A percentile compares a stretch with the other conserved stretches of the same genome.
Evolutionary conservation across 2,888 invertebrate genomes (phyloP).

Genomic region (Platerodrilus igneus): DNA sequence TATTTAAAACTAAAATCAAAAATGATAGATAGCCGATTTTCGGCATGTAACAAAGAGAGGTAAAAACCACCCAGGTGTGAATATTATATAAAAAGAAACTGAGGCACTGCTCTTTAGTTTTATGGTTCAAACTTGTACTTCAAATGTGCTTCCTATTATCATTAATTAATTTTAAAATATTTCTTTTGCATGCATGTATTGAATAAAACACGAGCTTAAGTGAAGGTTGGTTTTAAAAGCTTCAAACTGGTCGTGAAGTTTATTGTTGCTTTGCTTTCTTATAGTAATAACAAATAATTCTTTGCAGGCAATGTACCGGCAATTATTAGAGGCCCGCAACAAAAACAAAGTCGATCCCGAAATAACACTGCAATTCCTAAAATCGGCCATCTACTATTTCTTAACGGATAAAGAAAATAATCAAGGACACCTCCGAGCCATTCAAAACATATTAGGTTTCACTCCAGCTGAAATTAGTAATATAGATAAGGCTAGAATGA

Average conservation of each 20-base stretch:
- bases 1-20: no score
- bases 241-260: no score
- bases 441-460: constrained; percentile 87
- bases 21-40: no score
- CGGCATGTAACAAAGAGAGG: background rate
- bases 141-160: no score
- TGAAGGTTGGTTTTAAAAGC: no score
- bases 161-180: no score
- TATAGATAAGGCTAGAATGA: constrained; percentile 64
- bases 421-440: constrained; percentile 82
- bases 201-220: no score
- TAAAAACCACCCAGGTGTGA: background rate
- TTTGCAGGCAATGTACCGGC: constrained; percentile 78
- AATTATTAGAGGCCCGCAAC: constrained; percentile 72
- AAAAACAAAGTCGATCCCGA: constrained; percentile 80
- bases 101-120: no score
- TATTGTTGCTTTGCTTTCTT: no score
- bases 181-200: no score
- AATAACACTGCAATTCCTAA: constrained; percentile 85
- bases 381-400: constrained; percentile 90
- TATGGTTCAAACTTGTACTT: no score
- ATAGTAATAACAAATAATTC: constrained; percentile 3
- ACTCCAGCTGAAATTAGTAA: constrained; percentile 74
- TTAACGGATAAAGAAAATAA: constrained; percentile 85
- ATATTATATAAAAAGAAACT: no score